Evolutionary conservation across 2,888 invertebrate genomes (phyloP).

Genomic region (Hermaeophaga mercurialis): DNA sequence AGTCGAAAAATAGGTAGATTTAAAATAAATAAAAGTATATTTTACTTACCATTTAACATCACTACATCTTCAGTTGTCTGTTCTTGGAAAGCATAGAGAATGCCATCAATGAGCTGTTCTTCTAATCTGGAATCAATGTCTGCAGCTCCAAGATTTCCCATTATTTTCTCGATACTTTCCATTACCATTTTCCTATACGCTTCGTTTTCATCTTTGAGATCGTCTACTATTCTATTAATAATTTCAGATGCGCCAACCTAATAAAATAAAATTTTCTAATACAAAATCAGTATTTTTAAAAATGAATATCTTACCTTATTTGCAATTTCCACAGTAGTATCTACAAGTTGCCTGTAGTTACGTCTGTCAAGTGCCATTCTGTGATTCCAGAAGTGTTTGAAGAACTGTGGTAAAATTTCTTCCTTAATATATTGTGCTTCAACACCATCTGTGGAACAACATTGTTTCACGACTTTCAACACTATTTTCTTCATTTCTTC

Average conservation of each 20-base stretch:
- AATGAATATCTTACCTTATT: slow-evolving; percentile 69
- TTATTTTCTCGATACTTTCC: slow-evolving; percentile 99
- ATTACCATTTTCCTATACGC: slow-evolving; percentile 99
- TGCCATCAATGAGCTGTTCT: slow-evolving; percentile 98
- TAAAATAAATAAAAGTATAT: neutral
- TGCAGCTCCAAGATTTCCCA: slow-evolving; percentile 95
- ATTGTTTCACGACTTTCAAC: slow-evolving; percentile 98
- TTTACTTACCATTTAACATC: slow-evolving; percentile 84
- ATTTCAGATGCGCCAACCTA: slow-evolving; percentile 98
- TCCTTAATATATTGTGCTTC: slow-evolving; percentile 99
- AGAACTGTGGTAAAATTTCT: slow-evolving; percentile 97
- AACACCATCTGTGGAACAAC: slow-evolving; percentile 99
- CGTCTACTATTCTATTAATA: slow-evolving; percentile 97
- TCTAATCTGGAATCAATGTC: slow-evolving; percentile 98
- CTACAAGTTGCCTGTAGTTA: slow-evolving; percentile 97
- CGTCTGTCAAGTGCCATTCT: slow-evolving; percentile 98
- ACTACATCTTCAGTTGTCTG: slow-evolving; percentile 99
- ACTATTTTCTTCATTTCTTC: slow-evolving; percentile 99
- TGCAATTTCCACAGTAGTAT: slow-evolving; percentile 99
- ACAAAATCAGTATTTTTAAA: too few species aligned
- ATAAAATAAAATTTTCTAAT: neutral
- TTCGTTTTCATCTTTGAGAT: slow-evolving; percentile 99
- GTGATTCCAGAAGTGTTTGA: slow-evolving; percentile 99
- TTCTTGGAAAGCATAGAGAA: slow-evolving; percentile 99
- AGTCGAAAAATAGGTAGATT: too few species aligned